Percentiles rank a stretch among this genome's conserved stretches.
Conservation (phyloP, 2,113 vertebrate species). For the Nothobranchius kuhntae region DNA sequence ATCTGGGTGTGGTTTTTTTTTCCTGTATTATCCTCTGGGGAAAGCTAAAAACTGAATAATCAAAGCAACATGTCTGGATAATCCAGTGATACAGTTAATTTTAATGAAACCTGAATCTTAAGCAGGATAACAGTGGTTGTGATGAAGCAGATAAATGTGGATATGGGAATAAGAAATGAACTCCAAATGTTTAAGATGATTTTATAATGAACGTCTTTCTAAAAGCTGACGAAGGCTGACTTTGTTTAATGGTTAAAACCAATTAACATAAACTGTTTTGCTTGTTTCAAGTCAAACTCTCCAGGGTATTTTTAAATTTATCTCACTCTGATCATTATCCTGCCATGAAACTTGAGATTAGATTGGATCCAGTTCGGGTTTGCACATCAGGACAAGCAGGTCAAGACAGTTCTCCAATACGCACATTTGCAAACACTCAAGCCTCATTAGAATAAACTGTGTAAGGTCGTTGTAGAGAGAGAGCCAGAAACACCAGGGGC, state of each 20-base stretch:
- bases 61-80: conserved; percentile 11
- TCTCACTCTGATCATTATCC: conserved; percentile 1
- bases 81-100: neutral
- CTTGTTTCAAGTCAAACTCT: neutral
- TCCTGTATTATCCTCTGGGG: conserved; percentile 1
- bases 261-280: neutral
- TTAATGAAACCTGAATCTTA: neutral
- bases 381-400: conserved; percentile 30
- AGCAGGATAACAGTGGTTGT: neutral
- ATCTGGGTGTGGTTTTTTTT: conserved; percentile 9
- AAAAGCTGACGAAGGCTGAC: neutral
- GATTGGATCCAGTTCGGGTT: conserved; percentile 6
- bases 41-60: conserved; percentile 8
- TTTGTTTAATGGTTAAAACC: neutral
- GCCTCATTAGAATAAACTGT: conserved; percentile 57
- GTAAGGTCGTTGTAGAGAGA: conserved; percentile 39
- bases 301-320: neutral
- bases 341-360: neutral
- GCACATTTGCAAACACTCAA: conserved; percentile 69
- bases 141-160: neutral
- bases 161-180: too few relatives aligned
- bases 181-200: too few relatives aligned
- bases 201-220: too few relatives aligned
- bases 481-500: conserved; percentile 71
- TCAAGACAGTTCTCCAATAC: conserved; percentile 42